Evolutionary conservation across 2,888 invertebrate genomes (phyloP).

Genomic region (Caradrina clavipalpis): DNA sequence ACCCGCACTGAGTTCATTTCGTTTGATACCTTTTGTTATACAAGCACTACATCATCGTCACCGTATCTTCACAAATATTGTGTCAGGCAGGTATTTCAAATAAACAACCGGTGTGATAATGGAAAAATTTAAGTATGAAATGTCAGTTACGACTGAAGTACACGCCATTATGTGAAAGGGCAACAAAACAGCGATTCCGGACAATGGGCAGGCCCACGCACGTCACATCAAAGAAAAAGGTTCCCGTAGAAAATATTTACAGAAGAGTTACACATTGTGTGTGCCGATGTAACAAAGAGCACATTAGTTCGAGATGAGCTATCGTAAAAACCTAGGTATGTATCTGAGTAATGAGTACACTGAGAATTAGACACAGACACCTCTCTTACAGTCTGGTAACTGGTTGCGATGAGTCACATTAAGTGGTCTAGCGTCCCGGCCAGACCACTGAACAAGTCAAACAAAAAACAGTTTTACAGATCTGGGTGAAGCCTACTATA

Average conservation of each 20-base stretch:
- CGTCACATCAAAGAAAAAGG: conserved; percentile 74
- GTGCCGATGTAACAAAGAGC: conserved; percentile 71
- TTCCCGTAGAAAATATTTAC: conserved; percentile 72
- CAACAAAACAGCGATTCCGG: conserved; percentile 67
- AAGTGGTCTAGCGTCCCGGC: conserved; percentile 6
- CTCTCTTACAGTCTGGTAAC: conserved; percentile 27
- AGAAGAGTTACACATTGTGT: conserved; percentile 71
- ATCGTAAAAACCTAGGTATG: conserved; percentile 65
- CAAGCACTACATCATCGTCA: conserved; percentile 30
- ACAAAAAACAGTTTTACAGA: not conserved
- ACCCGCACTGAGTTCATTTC: conserved; percentile 30
- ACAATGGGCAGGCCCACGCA: conserved; percentile 77
- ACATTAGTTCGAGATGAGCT: conserved; percentile 74
- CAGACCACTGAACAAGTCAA: not conserved
- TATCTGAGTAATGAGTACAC: conserved; percentile 63
- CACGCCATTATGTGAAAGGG: conserved; percentile 70
- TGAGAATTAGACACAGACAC: conserved; percentile 42
- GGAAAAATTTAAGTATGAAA: conserved; percentile 62
- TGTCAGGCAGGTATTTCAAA: conserved; percentile 43
- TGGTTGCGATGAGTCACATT: conserved; percentile 16
- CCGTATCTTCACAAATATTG: conserved; percentile 23
- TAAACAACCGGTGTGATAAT: conserved; percentile 51
- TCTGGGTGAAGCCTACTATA: not conserved
- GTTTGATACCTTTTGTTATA: conserved; percentile 30
- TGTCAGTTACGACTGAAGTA: conserved; percentile 60